A percentile compares a stretch with the other conserved stretches of the same genome.
phyloP scores from a whole-genome alignment of 64 coral and sea anemone genomes.

The Actinia equina region DNA sequence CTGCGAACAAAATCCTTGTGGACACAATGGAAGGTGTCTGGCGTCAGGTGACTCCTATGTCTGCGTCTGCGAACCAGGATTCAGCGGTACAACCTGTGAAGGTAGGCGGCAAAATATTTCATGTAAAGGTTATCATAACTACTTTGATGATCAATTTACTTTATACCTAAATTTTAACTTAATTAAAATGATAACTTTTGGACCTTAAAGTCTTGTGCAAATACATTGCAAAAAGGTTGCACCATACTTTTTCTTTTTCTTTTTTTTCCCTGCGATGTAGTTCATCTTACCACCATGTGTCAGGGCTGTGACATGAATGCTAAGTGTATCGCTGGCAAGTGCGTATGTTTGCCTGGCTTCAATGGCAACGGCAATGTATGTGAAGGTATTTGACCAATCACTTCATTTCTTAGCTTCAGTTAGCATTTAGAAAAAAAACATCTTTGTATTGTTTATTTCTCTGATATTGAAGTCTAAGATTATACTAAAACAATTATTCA shows the following conservation, averaged over 20 bases:
- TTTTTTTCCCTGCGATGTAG: background rate
- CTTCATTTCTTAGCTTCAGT: background rate
- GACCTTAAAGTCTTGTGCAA: no score
- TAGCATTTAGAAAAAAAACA: no score
- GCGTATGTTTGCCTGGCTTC: conserved; percentile 69
- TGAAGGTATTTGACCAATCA: conserved; percentile 47
- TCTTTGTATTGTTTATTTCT: no score
- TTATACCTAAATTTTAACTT: no score
- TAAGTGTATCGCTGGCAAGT: conserved; percentile 41
- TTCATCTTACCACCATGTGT: conserved; percentile 27
- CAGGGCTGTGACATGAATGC: conserved; percentile 53
- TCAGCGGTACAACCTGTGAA: conserved; percentile 74
- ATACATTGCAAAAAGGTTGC: no score
- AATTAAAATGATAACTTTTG: no score
- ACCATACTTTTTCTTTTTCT: no score
- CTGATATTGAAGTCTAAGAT: no score
- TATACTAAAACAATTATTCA: no score
- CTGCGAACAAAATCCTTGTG: conserved; percentile 70
- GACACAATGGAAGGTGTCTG: conserved; percentile 75
- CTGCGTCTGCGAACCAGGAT: conserved; percentile 70
- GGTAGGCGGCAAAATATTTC: conserved; percentile 40
- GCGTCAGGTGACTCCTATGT: conserved; percentile 48
- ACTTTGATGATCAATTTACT: background rate
- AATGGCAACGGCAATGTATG: conserved; percentile 80
- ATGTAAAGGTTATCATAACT: background rate